A percentile compares a stretch with the other conserved stretches of the same genome.
Conservation (phyloP, 2,113 vertebrate species). For the Lucifuga dentata region DNA sequence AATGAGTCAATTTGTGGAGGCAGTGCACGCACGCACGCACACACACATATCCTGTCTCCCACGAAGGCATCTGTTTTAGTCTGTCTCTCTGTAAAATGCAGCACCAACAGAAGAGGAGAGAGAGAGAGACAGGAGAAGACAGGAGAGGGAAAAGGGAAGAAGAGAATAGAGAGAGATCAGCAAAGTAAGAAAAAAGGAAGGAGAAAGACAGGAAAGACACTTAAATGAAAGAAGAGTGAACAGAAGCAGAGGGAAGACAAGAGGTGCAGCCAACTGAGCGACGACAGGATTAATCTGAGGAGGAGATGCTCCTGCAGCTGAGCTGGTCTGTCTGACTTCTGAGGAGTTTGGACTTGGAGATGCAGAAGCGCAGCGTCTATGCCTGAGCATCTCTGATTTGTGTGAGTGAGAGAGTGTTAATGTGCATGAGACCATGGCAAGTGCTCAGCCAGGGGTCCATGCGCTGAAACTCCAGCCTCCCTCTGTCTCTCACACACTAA, state of each 20-base stretch:
- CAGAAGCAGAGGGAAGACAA: neutral
- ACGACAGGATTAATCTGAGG: neutral
- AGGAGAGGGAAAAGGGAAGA: conserved; percentile 45
- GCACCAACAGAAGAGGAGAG: conserved; percentile 56
- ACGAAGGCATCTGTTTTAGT: conserved; percentile 79
- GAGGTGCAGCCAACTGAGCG: conserved; percentile 7
- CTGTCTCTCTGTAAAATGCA: conserved; percentile 75
- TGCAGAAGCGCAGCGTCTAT: conserved; percentile 49
- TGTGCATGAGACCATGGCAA: conserved; percentile 86
- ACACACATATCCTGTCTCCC: conserved; percentile 71
- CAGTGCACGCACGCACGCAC: conserved; percentile 56
- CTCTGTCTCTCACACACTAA: conserved; percentile 85
- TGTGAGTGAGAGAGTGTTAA: conserved; percentile 23
- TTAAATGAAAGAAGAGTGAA: conserved; percentile 36
- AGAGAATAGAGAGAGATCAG: conserved; percentile 35
- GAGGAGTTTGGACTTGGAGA: conserved; percentile 62
- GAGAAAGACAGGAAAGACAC: neutral
- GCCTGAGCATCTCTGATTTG: conserved; percentile 46
- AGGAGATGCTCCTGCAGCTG: conserved; percentile 50
- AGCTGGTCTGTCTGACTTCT: conserved; percentile 61
- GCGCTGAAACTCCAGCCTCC: conserved; percentile 91
- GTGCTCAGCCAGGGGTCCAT: conserved; percentile 91
- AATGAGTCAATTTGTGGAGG: conserved; percentile 82
- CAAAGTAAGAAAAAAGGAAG: conserved; percentile 23
- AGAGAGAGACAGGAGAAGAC: conserved; percentile 47